phyloP scores from a whole-genome alignment of 1,140 invertebrate species.

The Manduca sexta region DNA sequence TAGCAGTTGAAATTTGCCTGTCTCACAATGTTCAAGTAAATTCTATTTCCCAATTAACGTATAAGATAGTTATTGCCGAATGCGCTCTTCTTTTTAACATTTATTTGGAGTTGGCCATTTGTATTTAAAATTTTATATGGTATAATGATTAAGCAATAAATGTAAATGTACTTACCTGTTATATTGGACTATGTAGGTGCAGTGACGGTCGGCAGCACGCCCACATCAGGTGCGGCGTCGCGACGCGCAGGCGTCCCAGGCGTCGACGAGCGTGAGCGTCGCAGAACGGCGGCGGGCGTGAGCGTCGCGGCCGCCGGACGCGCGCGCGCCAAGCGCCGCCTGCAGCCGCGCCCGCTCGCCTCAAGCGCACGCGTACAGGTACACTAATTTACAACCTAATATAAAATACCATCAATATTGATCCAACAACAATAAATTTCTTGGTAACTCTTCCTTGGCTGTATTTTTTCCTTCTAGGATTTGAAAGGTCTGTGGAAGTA shows the following conservation, averaged over 20 bases:
- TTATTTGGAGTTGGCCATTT: no score
- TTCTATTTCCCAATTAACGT: no score
- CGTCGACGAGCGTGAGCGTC: slow-evolving; percentile 16
- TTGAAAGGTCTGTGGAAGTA: slow-evolving; percentile 75
- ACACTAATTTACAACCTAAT: not conserved
- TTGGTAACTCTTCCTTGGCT: not conserved
- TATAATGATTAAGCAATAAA: no score
- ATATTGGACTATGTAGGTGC: not conserved
- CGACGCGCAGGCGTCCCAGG: slow-evolving; percentile 19
- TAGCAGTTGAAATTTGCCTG: no score
- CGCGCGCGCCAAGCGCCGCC: slow-evolving; percentile 20
- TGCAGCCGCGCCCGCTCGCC: slow-evolving; percentile 23
- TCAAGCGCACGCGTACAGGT: slow-evolving; percentile 58
- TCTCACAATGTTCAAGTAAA: no score
- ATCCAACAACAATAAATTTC: no score
- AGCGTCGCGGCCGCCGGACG: slow-evolving; percentile 16
- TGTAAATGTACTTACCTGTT: no score
- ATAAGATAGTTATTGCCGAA: no score
- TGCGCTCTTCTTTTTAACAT: no score
- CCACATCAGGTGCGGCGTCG: slow-evolving; percentile 5
- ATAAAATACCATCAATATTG: no score
- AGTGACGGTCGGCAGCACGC: not conserved
- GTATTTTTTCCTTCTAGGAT: slow-evolving; percentile 32
- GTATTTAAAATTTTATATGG: no score
- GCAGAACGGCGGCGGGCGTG: slow-evolving; percentile 12